A percentile compares a stretch with the other conserved stretches of the same genome.
These are phyloP conservation scores for Calypte anna DNA, from an alignment of 2,113 vertebrate species.

Conservation along the genomic window DNA sequence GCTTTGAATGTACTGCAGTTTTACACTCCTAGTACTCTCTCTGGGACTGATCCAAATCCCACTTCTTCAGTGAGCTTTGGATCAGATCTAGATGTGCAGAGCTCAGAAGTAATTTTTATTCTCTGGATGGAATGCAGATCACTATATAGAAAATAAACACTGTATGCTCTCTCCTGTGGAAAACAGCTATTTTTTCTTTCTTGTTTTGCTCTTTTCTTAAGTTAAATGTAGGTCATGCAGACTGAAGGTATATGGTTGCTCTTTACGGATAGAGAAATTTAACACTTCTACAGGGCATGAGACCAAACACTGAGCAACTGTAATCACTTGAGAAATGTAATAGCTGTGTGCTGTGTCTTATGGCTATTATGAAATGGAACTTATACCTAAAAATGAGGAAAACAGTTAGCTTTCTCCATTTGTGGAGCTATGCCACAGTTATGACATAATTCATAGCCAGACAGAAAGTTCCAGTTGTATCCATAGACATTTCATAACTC, in stretches of 20 bases:
- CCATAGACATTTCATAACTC: conserved; percentile 72
- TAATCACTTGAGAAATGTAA: conserved; percentile 70
- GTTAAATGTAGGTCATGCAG: conserved; percentile 61
- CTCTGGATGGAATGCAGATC: conserved; percentile 34
- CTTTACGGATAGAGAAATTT: conserved; percentile 38
- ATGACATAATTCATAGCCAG: conserved; percentile 73
- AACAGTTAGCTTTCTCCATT: conserved; percentile 71
- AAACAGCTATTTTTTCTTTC: conserved; percentile 54
- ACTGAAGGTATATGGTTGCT: conserved; percentile 38
- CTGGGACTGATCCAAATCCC: conserved; percentile 57
- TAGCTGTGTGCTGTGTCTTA: conserved; percentile 66
- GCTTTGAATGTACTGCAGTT: conserved; percentile 39
- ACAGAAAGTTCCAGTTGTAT: conserved; percentile 71
- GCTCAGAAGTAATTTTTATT: conserved; percentile 39
- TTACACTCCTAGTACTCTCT: conserved; percentile 62
- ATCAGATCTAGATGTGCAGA: conserved; percentile 25
- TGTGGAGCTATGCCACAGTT: conserved; percentile 71
- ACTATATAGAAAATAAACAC: conserved; percentile 46
- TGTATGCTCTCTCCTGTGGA: conserved; percentile 1
- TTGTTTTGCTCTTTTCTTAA: conserved; percentile 34
- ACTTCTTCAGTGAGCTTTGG: conserved; percentile 41
- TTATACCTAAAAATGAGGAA: conserved; percentile 74
- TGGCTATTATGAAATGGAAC: conserved; percentile 68
- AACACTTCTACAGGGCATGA: conserved; percentile 55
- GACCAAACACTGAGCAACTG: conserved; percentile 62